These are phyloP conservation scores for Oxyura jamaicensis DNA, from an alignment of 2,113 vertebrate genomes.

Conservation along the genomic window DNA sequence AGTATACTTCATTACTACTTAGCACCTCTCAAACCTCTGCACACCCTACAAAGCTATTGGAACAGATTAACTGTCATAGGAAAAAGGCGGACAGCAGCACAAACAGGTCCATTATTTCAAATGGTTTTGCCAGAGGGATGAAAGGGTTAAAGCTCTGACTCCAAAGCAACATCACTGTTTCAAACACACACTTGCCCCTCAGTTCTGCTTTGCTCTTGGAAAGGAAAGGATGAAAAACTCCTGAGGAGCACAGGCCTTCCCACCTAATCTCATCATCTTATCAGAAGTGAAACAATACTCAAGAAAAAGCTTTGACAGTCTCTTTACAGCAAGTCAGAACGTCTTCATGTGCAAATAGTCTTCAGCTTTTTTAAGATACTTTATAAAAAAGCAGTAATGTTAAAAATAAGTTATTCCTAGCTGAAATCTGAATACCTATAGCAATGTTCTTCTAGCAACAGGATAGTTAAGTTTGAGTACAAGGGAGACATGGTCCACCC, in stretches of 20 bases:
- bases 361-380: not conserved
- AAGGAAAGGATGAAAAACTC: not conserved
- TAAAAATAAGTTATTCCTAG: slow-evolving; percentile 3
- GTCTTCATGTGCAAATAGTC: not conserved
- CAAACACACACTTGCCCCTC: not conserved
- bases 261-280: slow-evolving; percentile 16
- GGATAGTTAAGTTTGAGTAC: slow-evolving; percentile 15
- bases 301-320: slow-evolving; percentile 28
- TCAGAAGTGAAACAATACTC: slow-evolving; percentile 37
- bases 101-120: not conserved
- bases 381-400: slow-evolving; percentile 28
- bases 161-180: not conserved
- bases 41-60: not conserved
- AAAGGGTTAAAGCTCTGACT: slow-evolving; percentile 12
- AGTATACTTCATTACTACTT: not conserved
- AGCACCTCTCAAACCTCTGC: not conserved
- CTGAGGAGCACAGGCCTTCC: not conserved
- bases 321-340: slow-evolving; percentile 1
- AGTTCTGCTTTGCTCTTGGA: not conserved
- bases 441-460: slow-evolving; percentile 57
- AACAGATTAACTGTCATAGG: not conserved
- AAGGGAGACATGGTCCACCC: not conserved
- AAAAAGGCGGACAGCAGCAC: not conserved
- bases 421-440: slow-evolving; percentile 44
- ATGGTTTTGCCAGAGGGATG: not conserved